Evolutionary conservation across 2,888 invertebrate species (phyloP).

Genomic region (Pyrochroa serraticornis): DNA sequence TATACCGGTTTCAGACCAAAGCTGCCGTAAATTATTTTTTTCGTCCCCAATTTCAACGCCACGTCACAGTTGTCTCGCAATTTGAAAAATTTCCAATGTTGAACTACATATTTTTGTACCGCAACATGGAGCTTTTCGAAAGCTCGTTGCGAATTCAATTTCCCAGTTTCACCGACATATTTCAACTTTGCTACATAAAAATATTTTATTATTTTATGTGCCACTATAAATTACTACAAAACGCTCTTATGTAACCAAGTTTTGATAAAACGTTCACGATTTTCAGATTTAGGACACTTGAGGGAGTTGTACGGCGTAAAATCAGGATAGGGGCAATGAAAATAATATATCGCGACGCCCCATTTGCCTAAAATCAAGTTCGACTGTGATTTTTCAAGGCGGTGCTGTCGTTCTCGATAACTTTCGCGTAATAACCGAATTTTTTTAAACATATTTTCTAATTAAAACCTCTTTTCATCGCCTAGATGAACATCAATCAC

Average conservation of each 20-base stretch:
- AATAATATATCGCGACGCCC: slow-evolving; percentile 42
- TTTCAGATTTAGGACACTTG: slow-evolving; percentile 48
- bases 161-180: slow-evolving; percentile 42
- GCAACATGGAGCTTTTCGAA: slow-evolving; percentile 10
- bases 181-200: slow-evolving; percentile 45
- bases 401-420: no score
- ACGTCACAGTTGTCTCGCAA: no score
- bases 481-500: no score
- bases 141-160: slow-evolving; percentile 35
- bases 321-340: slow-evolving; percentile 42
- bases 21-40: no score
- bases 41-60: no score
- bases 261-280: slow-evolving; percentile 47
- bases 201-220: slow-evolving; percentile 50
- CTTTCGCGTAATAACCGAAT: neutral
- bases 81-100: no score
- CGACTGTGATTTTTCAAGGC: no score
- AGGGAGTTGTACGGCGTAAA: slow-evolving; percentile 43
- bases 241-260: slow-evolving; percentile 47
- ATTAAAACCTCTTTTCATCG: no score
- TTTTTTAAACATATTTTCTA: neutral
- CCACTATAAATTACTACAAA: slow-evolving; percentile 43
- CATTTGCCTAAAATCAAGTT: slow-evolving; percentile 8
- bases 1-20: no score
- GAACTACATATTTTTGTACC: no score